Percentiles rank a stretch among this genome's conserved stretches.
Conservation (phyloP, 2,113 vertebrate species). For the Pangasianodon hypophthalmus region DNA sequence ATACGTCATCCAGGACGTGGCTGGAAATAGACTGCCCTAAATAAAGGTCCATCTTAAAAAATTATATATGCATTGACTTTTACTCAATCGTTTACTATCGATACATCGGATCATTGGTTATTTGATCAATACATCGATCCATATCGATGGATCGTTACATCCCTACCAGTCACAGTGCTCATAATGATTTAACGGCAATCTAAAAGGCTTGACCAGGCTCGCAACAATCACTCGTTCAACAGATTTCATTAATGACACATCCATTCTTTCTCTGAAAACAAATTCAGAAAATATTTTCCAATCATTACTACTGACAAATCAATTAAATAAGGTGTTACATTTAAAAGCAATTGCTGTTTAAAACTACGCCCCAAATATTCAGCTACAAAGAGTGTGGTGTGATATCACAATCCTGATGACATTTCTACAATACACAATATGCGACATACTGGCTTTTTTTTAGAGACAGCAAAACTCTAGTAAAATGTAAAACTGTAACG, state of each 20-base stretch:
- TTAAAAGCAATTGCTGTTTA: neutral
- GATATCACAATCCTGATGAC: neutral
- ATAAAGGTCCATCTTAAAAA: no score
- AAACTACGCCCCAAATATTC: neutral
- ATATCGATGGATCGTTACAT: no score
- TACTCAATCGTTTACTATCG: no score
- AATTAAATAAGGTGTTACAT: neutral
- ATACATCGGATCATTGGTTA: no score
- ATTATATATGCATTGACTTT: no score
- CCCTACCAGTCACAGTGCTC: neutral
- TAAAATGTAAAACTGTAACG: neutral
- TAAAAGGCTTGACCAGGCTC: neutral
- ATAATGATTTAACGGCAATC: neutral
- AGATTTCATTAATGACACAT: neutral
- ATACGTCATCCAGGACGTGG: no score
- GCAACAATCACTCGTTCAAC: no score
- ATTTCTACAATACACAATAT: neutral
- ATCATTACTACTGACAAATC: neutral
- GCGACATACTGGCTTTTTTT: no score
- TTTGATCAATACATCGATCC: no score
- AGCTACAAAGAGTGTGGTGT: neutral
- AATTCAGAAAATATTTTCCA: neutral
- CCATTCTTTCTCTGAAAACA: neutral
- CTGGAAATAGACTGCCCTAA: no score
- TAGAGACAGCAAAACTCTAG: neutral